A percentile compares a stretch with the other conserved stretches of the same genome.
Conservation (phyloP, 2,888 invertebrate species). For the Agrypnus murinus region DNA sequence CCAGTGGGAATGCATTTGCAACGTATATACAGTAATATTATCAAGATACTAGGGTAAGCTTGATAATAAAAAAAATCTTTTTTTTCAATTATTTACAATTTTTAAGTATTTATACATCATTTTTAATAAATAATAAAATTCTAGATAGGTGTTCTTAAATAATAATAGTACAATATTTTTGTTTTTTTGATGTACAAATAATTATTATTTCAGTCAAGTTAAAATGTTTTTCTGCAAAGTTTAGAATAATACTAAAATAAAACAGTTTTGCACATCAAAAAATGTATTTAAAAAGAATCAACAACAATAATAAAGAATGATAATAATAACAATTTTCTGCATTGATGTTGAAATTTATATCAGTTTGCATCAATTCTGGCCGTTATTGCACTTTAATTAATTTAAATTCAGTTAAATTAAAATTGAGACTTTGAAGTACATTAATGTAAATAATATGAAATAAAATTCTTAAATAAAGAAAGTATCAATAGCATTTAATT, state of each 20-base stretch:
- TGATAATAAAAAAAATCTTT: constrained; percentile 53
- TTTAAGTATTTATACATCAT: constrained; percentile 50
- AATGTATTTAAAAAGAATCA: constrained; percentile 8
- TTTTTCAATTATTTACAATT: constrained; percentile 55
- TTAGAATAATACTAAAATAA: constrained; percentile 43
- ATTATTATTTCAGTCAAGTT: constrained; percentile 41
- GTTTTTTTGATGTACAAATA: constrained; percentile 41
- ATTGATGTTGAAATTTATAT: constrained; percentile 5
- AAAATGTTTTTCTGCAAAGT: constrained; percentile 36
- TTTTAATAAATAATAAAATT: constrained; percentile 43
- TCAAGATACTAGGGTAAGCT: constrained; percentile 47
- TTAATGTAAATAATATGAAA: no score
- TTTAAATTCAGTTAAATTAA: no score
- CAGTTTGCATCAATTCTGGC: no score
- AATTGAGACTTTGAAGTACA: no score
- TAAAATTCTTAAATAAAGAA: no score
- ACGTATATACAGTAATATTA: constrained; percentile 63
- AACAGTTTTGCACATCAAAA: constrained; percentile 38
- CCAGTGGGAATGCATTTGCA: constrained; percentile 68
- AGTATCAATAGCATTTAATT: no score
- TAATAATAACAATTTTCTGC: not conserved
- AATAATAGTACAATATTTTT: not conserved
- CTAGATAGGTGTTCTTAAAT: constrained; percentile 29
- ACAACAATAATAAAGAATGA: constrained; percentile 19
- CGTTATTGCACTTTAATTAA: no score